Evolutionary conservation across 2,888 invertebrate genomes (phyloP), one percentile per base, ranked within the genome.

Genomic region (Caenorhabditis sp.): DNA sequence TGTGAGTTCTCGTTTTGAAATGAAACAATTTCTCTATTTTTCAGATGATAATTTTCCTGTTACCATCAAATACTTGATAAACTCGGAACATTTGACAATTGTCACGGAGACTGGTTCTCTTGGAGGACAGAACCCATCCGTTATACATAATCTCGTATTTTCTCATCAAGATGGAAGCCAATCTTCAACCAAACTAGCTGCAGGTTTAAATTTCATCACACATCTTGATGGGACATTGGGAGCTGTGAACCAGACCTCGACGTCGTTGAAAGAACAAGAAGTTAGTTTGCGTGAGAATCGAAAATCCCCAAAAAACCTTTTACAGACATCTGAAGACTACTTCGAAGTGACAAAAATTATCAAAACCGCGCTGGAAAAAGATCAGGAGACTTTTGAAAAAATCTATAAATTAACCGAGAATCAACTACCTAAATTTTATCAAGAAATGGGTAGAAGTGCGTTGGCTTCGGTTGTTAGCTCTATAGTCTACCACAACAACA

Each of bases 361-460:
- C 17, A 21, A 17, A 4, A 36, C 31, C 1, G n/a, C 17, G 14
- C 3, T 17, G 19, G 21, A n/a, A 19, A 55, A 49, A 19, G 55
- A 5, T 24, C 60, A 10, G 14, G 54, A 10, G 24, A 27, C 21
- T 24, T 66, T 27, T 5, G 51, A 23, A 51, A 49, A 36, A 27
- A 37, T 17, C 50, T 58, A 50, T 49, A 54, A 57, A 50, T 58
- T 37, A 19, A 50, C 31, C 19, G 24, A 58, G 8, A 31, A 58
- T 4, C 61, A 55, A 43, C n/a, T 70, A 1, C 70, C 70, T 19
- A 54, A 31, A 36, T 62, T 59, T 2, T 70, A 70, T 26, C 53
- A 66, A 49, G 58, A 58, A 23, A 21, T 70, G 21, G 58, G 61
- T 1, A 17, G 65, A 24, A 43, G 55, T 12, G 65, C 69, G 0